Percentiles rank a stretch among this genome's conserved stretches.
phyloP scores from a whole-genome alignment of 2,113 vertebrate species.

The Cyphomyrus plagiostoma region DNA sequence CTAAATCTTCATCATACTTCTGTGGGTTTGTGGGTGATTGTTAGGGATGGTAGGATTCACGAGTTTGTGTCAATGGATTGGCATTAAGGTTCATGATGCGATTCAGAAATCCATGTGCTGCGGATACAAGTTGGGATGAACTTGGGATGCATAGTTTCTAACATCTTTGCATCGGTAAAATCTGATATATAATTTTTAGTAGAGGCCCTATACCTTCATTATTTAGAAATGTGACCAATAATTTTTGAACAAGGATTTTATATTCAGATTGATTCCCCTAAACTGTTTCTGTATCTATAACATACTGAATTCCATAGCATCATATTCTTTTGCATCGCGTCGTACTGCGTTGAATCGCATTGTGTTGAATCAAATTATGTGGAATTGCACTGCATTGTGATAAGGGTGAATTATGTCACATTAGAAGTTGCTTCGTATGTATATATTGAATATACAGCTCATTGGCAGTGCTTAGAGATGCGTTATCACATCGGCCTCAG shows the following conservation, averaged over 20 bases:
- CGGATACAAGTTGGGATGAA: too few species aligned
- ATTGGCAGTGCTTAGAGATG: not conserved
- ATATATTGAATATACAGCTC: not conserved
- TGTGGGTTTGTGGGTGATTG: not conserved
- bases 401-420: not conserved
- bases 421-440: not conserved
- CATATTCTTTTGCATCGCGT: not conserved
- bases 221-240: not conserved
- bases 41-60: not conserved
- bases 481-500: not conserved
- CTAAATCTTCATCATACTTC: not conserved
- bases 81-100: not conserved
- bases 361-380: not conserved
- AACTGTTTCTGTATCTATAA: not conserved
- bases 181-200: not conserved
- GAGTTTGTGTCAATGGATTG: not conserved
- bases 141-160: too few species aligned
- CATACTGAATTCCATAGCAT: not conserved
- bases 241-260: not conserved
- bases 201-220: not conserved
- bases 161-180: not conserved
- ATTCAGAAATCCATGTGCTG: too few species aligned
- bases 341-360: not conserved
- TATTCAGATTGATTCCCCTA: not conserved
- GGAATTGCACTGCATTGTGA: not conserved